Conservation (phyloP, 2,113 vertebrate genomes). For the Lophochroa leadbeateri region DNA sequence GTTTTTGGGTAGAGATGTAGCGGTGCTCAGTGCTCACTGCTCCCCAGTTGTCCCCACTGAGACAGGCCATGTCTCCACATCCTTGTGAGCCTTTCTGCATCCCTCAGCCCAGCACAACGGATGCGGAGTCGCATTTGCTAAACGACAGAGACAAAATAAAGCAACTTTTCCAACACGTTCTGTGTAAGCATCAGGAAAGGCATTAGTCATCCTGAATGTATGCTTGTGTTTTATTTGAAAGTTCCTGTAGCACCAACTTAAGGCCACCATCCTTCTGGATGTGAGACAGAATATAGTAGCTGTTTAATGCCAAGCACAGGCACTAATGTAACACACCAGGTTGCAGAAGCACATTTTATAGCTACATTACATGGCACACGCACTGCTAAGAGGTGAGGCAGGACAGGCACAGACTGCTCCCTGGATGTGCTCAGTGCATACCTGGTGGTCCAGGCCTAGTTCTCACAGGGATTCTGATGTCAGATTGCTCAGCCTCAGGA, state of each 20-base stretch:
- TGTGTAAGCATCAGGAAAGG: background rate
- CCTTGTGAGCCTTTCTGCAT: background rate
- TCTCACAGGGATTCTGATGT: fast-evolving
- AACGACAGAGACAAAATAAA: background rate
- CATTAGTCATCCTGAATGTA: background rate
- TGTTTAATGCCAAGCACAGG: background rate
- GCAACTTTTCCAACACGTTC: background rate
- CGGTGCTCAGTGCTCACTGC: background rate
- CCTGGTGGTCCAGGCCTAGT: background rate
- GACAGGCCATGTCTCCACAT: fast-evolving
- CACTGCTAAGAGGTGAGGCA: background rate
- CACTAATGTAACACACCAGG: background rate
- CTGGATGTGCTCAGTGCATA: fast-evolving
- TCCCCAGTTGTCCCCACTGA: background rate
- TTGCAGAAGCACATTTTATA: fast-evolving
- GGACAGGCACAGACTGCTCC: background rate
- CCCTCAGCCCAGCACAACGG: background rate
- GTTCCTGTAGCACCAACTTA: background rate
- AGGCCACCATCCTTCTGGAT: background rate
- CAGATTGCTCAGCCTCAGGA: background rate
- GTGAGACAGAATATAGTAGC: background rate
- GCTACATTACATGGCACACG: background rate
- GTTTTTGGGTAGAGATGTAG: background rate
- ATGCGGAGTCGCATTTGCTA: background rate
- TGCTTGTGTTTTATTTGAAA: background rate